Evolutionary conservation across 2,113 vertebrate genomes (phyloP).

Genomic region (Hystrix cristata): DNA sequence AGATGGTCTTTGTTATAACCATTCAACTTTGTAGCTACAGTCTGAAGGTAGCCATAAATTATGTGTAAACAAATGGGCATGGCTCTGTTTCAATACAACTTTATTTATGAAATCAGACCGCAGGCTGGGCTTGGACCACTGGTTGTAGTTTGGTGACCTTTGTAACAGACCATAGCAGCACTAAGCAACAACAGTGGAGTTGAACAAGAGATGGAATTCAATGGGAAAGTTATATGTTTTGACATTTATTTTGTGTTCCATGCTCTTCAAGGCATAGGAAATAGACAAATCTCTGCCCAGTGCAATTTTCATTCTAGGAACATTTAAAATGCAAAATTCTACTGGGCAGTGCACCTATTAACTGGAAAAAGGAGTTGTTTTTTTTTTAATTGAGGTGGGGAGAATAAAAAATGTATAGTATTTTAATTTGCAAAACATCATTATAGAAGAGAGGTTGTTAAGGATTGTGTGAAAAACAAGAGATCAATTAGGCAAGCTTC

Average conservation of each 20-base stretch:
- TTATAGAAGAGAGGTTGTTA: not conserved
- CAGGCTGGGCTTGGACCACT: not conserved
- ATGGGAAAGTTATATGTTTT: not conserved
- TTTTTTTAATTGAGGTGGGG: not conserved
- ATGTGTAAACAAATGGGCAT: not conserved
- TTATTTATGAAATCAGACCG: constrained; percentile 7
- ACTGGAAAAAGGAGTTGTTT: not conserved
- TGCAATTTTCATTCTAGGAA: not conserved
- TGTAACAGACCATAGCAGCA: not conserved
- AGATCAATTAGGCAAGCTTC: constrained; percentile 34
- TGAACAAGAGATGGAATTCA: not conserved
- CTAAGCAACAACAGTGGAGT: not conserved
- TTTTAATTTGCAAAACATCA: not conserved
- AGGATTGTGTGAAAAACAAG: not conserved
- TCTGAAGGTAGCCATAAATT: not conserved
- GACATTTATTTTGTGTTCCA: not conserved
- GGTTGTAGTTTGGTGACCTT: not conserved
- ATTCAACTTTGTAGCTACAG: not conserved
- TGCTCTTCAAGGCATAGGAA: not conserved
- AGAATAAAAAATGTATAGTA: not conserved
- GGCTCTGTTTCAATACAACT: not conserved
- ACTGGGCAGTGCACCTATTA: not conserved
- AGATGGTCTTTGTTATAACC: not conserved
- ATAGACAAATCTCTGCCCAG: not conserved
- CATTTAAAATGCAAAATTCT: not conserved